Evolutionary conservation across 2,888 invertebrate species (phyloP).

Genomic region (Andrena marginata): DNA sequence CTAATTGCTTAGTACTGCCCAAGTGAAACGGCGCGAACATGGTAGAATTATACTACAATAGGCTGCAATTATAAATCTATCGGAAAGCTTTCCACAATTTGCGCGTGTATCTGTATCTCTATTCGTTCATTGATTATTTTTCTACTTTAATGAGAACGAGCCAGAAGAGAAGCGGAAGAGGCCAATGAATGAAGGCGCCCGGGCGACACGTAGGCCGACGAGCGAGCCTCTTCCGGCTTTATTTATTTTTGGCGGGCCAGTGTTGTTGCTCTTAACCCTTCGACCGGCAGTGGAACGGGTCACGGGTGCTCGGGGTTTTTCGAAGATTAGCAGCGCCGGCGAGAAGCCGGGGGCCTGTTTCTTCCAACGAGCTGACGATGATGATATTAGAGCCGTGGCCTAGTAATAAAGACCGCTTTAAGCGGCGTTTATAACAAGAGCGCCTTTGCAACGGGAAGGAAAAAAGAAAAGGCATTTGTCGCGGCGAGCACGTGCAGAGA

Average conservation of each 20-base stretch:
- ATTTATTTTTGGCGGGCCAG: slow-evolving; percentile 60
- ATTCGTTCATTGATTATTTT: slow-evolving; percentile 17
- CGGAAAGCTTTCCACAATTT: no score
- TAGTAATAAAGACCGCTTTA: slow-evolving; percentile 59
- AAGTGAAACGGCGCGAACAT: no score
- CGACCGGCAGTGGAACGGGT: slow-evolving; percentile 30
- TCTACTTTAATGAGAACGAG: neutral
- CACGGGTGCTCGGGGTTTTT: slow-evolving; percentile 22
- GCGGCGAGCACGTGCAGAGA: slow-evolving; percentile 41
- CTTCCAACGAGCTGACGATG: slow-evolving; percentile 25
- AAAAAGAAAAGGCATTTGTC: slow-evolving; percentile 23
- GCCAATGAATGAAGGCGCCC: neutral
- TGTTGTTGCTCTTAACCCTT: slow-evolving; percentile 55
- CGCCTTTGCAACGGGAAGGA: slow-evolving; percentile 20
- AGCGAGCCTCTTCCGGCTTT: slow-evolving; percentile 46
- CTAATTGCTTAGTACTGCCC: no score
- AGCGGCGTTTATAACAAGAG: slow-evolving; percentile 27
- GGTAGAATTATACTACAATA: no score
- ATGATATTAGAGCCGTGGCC: slow-evolving; percentile 26
- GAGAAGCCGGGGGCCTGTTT: slow-evolving; percentile 9
- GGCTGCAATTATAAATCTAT: no score
- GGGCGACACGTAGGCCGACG: slow-evolving; percentile 22
- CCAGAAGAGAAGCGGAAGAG: slow-evolving; percentile 28
- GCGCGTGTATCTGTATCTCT: neutral
- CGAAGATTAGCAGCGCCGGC: slow-evolving; percentile 38